A percentile compares a stretch with the other conserved stretches of the same genome.
These are phyloP conservation scores for pig (Sus scrofa) DNA, from an alignment of 2,113 vertebrate genomes.

Conservation along the genomic window T2T-Sscrofa CM000817.6:105960501-105961000, in stretches of 20 bases:
- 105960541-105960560: neutral
- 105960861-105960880: neutral
- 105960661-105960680: too few species aligned
- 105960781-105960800: accelerated
- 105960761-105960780: neutral
- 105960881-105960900: neutral
- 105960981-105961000: neutral
- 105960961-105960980: neutral
- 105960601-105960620: neutral
- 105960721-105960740: neutral
- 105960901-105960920: neutral
- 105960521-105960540: neutral
- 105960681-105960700: too few species aligned
- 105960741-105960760: neutral
- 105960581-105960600: neutral
- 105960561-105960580: neutral
- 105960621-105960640: neutral
- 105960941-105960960: neutral
- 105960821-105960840: neutral
- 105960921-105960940: neutral
- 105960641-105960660: too few species aligned
- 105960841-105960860: neutral
- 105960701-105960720: neutral
- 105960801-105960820: neutral
- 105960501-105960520: neutral